These are phyloP conservation scores for Eupeodes latifasciatus DNA, from an alignment of 2,888 invertebrate species.

Conservation along the genomic window DNA sequence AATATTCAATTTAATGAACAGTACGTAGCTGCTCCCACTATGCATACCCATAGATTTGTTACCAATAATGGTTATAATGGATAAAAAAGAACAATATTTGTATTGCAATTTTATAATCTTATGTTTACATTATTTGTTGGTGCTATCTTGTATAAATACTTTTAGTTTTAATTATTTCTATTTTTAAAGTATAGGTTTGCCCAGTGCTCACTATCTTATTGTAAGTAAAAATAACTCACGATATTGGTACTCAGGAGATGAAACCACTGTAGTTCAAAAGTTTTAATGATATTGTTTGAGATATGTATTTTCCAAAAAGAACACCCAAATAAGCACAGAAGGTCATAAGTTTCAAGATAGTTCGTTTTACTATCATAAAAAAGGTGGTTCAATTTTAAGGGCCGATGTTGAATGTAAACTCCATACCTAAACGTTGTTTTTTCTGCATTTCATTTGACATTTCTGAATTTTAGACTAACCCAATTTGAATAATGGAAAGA, in stretches of 20 bases:
- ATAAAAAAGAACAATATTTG: constrained; percentile 37
- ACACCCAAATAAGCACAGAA: too few species aligned
- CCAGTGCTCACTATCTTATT: not conserved
- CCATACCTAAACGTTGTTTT: too few species aligned
- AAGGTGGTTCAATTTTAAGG: too few species aligned
- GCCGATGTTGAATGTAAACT: too few species aligned
- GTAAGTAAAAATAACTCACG: constrained; percentile 9
- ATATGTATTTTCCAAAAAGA: too few species aligned
- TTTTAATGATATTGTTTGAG: too few species aligned
- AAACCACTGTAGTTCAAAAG: not conserved
- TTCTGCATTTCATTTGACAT: too few species aligned
- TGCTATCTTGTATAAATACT: not conserved
- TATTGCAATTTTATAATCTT: constrained; percentile 37
- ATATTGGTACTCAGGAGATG: not conserved
- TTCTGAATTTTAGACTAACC: too few species aligned
- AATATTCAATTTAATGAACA: not conserved
- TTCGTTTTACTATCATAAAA: too few species aligned
- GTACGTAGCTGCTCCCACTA: not conserved
- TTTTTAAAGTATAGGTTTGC: not conserved
- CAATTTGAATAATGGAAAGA: too few species aligned
- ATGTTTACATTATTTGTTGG: constrained; percentile 34
- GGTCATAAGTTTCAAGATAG: too few species aligned
- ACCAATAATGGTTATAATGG: constrained; percentile 9
- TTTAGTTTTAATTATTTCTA: not conserved
- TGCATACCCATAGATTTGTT: not conserved